Evolutionary conservation across 2,888 invertebrate species (phyloP).

Genomic region (Allygus modestus): DNA sequence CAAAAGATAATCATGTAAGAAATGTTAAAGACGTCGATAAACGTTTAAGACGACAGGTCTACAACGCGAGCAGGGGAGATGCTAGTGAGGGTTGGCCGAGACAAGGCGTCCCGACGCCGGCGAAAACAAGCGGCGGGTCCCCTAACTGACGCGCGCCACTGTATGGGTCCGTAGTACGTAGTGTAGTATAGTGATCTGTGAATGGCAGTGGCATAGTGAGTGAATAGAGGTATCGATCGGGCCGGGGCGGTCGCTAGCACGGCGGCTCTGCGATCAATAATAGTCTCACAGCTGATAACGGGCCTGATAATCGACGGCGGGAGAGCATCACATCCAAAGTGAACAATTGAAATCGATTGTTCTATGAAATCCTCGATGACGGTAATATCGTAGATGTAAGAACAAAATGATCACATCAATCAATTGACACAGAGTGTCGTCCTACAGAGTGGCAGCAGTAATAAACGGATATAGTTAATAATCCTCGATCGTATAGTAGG

Average conservation of each 20-base stretch:
- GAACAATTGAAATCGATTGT: not conserved
- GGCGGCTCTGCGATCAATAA: not conserved
- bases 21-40: no score
- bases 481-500: no score
- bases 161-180: not conserved
- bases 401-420: no score
- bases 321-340: not conserved
- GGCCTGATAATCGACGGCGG: not conserved
- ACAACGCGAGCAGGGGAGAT: not conserved
- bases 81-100: conserved; percentile 25
- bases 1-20: no score
- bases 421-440: no score
- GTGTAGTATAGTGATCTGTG: conserved; percentile 5
- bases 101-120: conserved; percentile 19
- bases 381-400: no score
- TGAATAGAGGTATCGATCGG: not conserved
- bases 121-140: conserved; percentile 2
- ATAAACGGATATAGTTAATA: no score
- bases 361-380: not conserved
- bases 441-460: no score
- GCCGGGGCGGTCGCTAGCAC: not conserved
- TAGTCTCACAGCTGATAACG: conserved; percentile 3
- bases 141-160: not conserved
- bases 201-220: conserved; percentile 10
- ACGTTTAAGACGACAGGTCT: not conserved